These are phyloP conservation scores for Siniperca chuatsi DNA, from an alignment of 2,113 vertebrate genomes.

Conservation along the genomic window DNA sequence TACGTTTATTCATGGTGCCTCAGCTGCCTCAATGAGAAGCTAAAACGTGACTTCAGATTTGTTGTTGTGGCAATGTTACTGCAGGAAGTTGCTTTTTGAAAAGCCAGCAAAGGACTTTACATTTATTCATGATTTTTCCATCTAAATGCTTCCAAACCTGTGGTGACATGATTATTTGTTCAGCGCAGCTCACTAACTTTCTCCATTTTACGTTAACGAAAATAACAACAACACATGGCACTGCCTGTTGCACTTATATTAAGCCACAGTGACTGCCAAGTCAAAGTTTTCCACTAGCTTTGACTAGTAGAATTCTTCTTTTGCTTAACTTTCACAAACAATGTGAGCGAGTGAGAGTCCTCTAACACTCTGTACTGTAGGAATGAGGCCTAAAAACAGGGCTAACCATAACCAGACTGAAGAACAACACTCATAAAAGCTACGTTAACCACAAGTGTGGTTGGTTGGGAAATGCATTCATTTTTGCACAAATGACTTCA, in stretches of 20 bases:
- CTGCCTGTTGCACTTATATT: not conserved
- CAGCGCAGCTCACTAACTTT: not conserved
- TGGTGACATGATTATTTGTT: not conserved
- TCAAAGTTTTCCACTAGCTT: not conserved
- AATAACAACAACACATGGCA: not conserved
- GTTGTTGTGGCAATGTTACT: not conserved
- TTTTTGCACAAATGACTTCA: slow-evolving; percentile 47
- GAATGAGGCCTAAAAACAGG: slow-evolving; percentile 42
- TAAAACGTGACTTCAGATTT: not conserved
- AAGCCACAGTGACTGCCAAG: not conserved
- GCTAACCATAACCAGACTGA: slow-evolving; percentile 25
- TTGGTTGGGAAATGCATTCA: slow-evolving; percentile 49
- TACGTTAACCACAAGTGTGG: slow-evolving; percentile 50
- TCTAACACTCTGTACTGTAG: not conserved
- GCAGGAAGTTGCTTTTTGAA: not conserved
- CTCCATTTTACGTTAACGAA: too few relatives aligned
- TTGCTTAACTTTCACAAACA: not conserved
- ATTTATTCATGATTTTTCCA: not conserved
- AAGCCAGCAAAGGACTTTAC: too few relatives aligned
- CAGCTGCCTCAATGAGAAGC: not conserved
- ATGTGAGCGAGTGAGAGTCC: not conserved
- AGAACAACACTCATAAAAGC: slow-evolving; percentile 53
- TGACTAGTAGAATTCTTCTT: not conserved
- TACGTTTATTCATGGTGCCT: not conserved
- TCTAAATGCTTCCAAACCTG: not conserved